Evolutionary conservation across 2,888 invertebrate genomes (phyloP).

Genomic region (Alsophila aescularia): DNA sequence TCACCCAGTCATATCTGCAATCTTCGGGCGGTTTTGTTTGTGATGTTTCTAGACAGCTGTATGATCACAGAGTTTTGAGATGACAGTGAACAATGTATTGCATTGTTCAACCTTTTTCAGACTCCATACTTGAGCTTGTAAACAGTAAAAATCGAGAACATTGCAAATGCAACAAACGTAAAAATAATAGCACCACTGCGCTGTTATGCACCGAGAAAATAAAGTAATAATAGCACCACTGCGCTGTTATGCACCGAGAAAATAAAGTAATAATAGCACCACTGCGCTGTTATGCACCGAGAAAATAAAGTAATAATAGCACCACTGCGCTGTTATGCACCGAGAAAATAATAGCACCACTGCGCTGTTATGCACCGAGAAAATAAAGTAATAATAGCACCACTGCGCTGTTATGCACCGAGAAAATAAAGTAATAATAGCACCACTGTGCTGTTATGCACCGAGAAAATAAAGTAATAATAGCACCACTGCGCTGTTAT

Average conservation of each 20-base stretch:
- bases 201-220: slow-evolving; percentile 6
- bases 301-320: slow-evolving; percentile 5
- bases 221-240: slow-evolving; percentile 2
- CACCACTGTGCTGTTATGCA: slow-evolving; percentile 7
- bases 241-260: slow-evolving; percentile 4
- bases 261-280: slow-evolving; percentile 6
- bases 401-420: slow-evolving; percentile 6
- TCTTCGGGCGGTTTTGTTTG: slow-evolving; percentile 4
- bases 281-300: slow-evolving; percentile 4
- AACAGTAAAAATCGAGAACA: background rate
- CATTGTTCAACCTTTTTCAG: background rate
- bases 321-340: slow-evolving; percentile 7
- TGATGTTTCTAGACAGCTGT: background rate
- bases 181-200: background rate
- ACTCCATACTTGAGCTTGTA: background rate
- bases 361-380: slow-evolving; percentile 2
- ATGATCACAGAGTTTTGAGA: background rate
- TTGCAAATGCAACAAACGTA: background rate
- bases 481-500: slow-evolving; percentile 2
- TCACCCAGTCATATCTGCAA: slow-evolving; percentile 5
- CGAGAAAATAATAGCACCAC: background rate
- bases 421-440: slow-evolving; percentile 3
- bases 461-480: slow-evolving; percentile 4
- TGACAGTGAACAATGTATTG: background rate
- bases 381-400: slow-evolving; percentile 7